Base-by-base conservation (phyloP, 2,113 vertebrate species). In the Ginglymostoma cirratum region DNA sequence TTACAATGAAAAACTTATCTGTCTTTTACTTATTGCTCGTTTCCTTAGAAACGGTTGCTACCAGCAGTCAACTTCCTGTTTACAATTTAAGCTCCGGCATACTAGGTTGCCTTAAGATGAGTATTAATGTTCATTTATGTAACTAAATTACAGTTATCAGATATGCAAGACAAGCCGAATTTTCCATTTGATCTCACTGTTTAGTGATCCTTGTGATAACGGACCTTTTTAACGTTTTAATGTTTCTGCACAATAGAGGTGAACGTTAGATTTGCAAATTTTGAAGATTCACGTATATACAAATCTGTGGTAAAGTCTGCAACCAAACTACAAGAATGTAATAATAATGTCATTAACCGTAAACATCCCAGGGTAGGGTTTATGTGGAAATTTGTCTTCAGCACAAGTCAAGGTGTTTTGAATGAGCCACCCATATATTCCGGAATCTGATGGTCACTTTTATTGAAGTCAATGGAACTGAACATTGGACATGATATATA, bases 41-140 rank as follows among this genome's bases (percentile, higher is more conserved):
- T 93, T 93, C 61, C 89, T 66, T 93, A 93, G 89, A 38, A 93
- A 93, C 89, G 38, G 89, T 93, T 93, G 65, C 89, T 38, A 67
- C 89, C 89, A 66, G 89, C 89, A 93, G 89, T 93, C 65, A 93
- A 93, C 89, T 93, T 93, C 89, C 89, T 93, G 89, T 67, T 93
- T 93, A 66, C 61, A 66, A 38, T 93, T 21, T 66, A 23, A 66
- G 42, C n/a, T 93, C 61, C 38, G 67, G 89, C 34, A 92, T 66
- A 67, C 23, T 61, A 66, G 61, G 38, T 66, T 93, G 61, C 19
- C 2, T 10, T 93, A 61, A 93, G 89, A 66, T 93, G 61, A 93
- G 61, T 42, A 83, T 45, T 83, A 42, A 45, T 38, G 80, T 66
- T 30, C 38, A 38, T 38, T 93, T 10, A 65, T 83, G 89, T 42